Percentiles rank a stretch among this genome's conserved stretches.
Conservation (phyloP, 2,113 vertebrate species). For the Epinephelus cyanopodus region DNA sequence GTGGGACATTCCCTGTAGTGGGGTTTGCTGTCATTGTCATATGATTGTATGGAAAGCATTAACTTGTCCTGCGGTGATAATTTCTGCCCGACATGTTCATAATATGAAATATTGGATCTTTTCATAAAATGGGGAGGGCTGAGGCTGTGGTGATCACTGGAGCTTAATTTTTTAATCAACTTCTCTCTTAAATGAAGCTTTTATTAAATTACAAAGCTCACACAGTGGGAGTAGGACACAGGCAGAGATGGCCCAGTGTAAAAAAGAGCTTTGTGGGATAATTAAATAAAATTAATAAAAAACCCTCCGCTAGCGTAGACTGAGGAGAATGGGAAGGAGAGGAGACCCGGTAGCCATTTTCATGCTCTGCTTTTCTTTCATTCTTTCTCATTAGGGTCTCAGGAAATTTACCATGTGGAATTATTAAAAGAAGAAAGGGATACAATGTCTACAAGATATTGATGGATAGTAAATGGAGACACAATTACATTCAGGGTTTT, state of each 20-base stretch:
- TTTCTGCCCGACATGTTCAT: constrained; percentile 85
- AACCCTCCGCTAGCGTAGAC: constrained; percentile 54
- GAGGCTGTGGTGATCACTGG: constrained; percentile 81
- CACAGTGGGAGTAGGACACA: constrained; percentile 82
- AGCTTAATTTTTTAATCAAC: constrained; percentile 90
- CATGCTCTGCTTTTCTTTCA: constrained; percentile 75
- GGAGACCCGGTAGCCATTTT: constrained; percentile 77
- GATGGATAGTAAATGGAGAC: constrained; percentile 48
- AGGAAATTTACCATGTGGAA: constrained; percentile 76
- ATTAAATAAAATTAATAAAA: constrained; percentile 89
- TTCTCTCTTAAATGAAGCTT: constrained; percentile 85
- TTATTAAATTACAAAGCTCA: constrained; percentile 89
- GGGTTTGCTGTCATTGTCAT: constrained; percentile 67
- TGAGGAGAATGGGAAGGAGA: constrained; percentile 70
- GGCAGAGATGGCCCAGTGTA: constrained; percentile 68
- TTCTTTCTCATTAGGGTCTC: constrained; percentile 74
- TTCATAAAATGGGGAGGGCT: constrained; percentile 77
- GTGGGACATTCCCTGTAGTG: constrained; percentile 50
- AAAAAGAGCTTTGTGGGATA: constrained; percentile 82
- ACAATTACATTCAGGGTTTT: constrained; percentile 48
- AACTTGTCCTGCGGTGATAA: constrained; percentile 87
- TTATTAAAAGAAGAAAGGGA: constrained; percentile 70
- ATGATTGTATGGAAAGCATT: constrained; percentile 78
- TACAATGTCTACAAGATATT: constrained; percentile 64
- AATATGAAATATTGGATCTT: constrained; percentile 86